phyloP scores from a whole-genome alignment of 2,888 invertebrate genomes.

The Argyresthia albistria region DNA sequence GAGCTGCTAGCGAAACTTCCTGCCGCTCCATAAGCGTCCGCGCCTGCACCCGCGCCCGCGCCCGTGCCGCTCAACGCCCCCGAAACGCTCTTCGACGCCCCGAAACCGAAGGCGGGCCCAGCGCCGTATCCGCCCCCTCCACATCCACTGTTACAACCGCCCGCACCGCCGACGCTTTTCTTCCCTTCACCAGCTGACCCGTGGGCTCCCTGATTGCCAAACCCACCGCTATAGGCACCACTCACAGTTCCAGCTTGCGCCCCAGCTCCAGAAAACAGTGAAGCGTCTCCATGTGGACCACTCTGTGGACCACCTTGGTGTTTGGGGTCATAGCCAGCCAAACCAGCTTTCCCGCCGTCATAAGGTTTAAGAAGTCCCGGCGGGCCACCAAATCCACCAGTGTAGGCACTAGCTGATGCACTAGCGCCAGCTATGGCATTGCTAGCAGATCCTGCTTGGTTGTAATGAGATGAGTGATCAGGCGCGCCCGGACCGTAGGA shows the following conservation, averaged over 20 bases:
- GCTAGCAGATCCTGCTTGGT: slow-evolving; percentile 5
- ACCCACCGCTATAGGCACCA: slow-evolving; percentile 12
- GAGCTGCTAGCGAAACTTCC: slow-evolving; percentile 46
- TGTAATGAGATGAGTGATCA: neutral
- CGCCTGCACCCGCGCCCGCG: slow-evolving; percentile 21
- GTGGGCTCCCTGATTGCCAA: slow-evolving; percentile 9
- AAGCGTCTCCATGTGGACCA: slow-evolving; percentile 15
- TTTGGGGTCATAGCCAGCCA: slow-evolving; percentile 1
- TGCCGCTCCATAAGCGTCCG: slow-evolving; percentile 17
- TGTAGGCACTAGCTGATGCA: slow-evolving; percentile 36
- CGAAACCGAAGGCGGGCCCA: slow-evolving; percentile 8
- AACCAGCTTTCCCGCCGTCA: slow-evolving; percentile 30
- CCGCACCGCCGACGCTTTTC: slow-evolving; percentile 26
- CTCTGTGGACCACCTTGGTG: slow-evolving; percentile 1
- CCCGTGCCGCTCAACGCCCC: slow-evolving; percentile 13
- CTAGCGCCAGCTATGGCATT: slow-evolving; percentile 19
- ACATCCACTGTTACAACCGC: slow-evolving; percentile 19
- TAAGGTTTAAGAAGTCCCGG: slow-evolving; percentile 50
- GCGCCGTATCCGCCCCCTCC: slow-evolving; percentile 7
- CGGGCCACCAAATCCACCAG: slow-evolving; percentile 58
- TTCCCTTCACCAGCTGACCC: slow-evolving; percentile 16
- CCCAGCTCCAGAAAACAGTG: slow-evolving; percentile 25
- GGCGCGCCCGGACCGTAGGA: neutral
- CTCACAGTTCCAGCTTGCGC: slow-evolving; percentile 16
- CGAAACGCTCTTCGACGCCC: slow-evolving; percentile 5